Evolutionary conservation across 2,888 invertebrate species (phyloP).

Genomic region (Mayetiola destructor): DNA sequence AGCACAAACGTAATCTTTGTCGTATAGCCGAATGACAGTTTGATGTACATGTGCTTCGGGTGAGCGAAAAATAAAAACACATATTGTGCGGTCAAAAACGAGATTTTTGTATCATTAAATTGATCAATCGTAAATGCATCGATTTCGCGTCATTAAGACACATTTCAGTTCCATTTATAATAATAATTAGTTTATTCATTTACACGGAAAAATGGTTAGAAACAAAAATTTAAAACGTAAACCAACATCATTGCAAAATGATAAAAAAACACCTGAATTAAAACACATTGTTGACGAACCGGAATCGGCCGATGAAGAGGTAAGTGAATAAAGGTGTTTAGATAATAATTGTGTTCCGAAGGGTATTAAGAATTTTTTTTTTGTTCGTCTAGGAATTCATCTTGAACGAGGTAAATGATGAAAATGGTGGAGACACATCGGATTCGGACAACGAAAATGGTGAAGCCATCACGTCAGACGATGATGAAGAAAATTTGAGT

Average conservation of each 20-base stretch:
- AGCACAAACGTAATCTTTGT: not conserved
- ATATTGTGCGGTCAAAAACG: not conserved
- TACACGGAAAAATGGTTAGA: conserved; percentile 5
- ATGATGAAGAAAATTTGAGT: conserved; percentile 28
- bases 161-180: too few relatives aligned
- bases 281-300: not conserved
- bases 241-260: conserved; percentile 17
- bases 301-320: not conserved
- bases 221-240: conserved; percentile 18
- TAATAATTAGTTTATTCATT: not conserved
- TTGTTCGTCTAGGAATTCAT: not conserved
- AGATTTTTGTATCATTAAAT: not conserved
- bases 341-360: not conserved
- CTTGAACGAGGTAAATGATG: conserved; percentile 17
- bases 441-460: conserved; percentile 31
- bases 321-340: not conserved
- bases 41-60: conserved; percentile 2
- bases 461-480: conserved; percentile 28
- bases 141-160: too few relatives aligned
- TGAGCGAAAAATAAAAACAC: conserved; percentile 7
- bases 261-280: conserved; percentile 16
- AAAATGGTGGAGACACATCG: conserved; percentile 36
- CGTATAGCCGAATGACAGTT: conserved; percentile 7
- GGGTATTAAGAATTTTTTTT: not conserved
- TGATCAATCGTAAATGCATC: not conserved